These are phyloP conservation scores for Pterocles gutturalis DNA, from an alignment of 2,113 vertebrate species.

Conservation along the genomic window DNA sequence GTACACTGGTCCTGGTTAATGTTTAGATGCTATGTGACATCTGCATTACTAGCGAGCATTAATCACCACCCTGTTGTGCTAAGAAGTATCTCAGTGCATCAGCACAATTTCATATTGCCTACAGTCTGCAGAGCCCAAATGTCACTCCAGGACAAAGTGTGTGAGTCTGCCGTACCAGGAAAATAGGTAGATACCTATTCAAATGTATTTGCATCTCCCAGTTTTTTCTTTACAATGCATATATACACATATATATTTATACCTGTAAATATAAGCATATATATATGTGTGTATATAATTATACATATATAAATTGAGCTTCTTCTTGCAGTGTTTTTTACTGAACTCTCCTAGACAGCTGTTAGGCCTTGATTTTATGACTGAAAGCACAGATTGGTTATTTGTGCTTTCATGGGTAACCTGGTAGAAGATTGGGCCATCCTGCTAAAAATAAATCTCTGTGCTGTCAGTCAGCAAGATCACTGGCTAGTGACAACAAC, in stretches of 20 bases:
- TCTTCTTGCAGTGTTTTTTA: background rate
- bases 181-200: background rate
- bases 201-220: background rate
- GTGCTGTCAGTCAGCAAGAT: background rate
- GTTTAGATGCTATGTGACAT: background rate
- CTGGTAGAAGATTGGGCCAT: background rate
- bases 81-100: background rate
- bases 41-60: background rate
- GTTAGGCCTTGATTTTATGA: background rate
- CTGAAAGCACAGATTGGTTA: background rate
- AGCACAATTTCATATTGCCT: background rate
- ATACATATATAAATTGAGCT: background rate
- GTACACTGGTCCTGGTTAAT: background rate
- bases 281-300: background rate
- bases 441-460: background rate
- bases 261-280: background rate
- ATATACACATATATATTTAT: background rate
- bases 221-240: background rate
- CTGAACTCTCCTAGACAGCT: background rate
- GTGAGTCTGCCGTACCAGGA: background rate
- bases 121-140: background rate
- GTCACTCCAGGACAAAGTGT: background rate
- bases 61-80: background rate
- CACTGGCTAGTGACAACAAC: background rate
- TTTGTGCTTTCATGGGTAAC: background rate